These are phyloP conservation scores for Gymnobelideus leadbeateri DNA, from an alignment of 2,113 vertebrate genomes.

Conservation along the genomic window DNA sequence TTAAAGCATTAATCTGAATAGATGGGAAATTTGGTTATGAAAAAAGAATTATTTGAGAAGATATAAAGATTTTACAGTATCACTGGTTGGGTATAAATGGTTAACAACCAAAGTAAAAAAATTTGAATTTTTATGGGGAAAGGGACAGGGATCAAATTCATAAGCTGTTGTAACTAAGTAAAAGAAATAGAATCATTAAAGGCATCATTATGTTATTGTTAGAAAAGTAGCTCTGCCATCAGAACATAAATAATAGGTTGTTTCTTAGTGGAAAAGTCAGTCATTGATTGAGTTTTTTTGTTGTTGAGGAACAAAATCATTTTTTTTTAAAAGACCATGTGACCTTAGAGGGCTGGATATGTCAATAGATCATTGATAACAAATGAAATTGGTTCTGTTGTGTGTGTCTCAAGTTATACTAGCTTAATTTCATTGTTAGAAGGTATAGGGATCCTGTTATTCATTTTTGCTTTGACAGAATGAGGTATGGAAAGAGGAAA, in stretches of 20 bases:
- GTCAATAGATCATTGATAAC: background rate
- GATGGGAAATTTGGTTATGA: conserved; percentile 48
- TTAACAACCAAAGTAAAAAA: conserved; percentile 49
- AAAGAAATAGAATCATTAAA: conserved; percentile 44
- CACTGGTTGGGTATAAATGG: conserved; percentile 18
- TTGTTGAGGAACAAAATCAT: conserved; percentile 50
- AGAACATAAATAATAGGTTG: conserved; percentile 40
- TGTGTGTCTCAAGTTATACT: background rate
- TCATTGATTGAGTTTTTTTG: background rate
- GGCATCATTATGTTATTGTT: conserved; percentile 12
- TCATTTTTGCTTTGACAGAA: conserved; percentile 48
- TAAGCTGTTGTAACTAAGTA: background rate
- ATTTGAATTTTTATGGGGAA: conserved; percentile 39
- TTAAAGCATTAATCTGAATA: conserved; percentile 46
- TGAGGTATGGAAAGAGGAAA: conserved; percentile 55
- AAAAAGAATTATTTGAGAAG: conserved; percentile 62
- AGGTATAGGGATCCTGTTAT: conserved; percentile 32
- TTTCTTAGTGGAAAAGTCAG: conserved; percentile 41
- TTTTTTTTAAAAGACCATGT: conserved; percentile 41
- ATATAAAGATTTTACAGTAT: conserved; percentile 52
- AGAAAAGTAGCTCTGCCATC: conserved; percentile 44
- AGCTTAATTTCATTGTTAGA: conserved; percentile 30
- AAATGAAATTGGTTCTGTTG: conserved; percentile 35
- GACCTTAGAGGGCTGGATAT: background rate
- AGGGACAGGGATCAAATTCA: conserved; percentile 39